Evolutionary conservation across 2,113 vertebrate species (phyloP).

Genomic region (Ellobius talpinus): DNA sequence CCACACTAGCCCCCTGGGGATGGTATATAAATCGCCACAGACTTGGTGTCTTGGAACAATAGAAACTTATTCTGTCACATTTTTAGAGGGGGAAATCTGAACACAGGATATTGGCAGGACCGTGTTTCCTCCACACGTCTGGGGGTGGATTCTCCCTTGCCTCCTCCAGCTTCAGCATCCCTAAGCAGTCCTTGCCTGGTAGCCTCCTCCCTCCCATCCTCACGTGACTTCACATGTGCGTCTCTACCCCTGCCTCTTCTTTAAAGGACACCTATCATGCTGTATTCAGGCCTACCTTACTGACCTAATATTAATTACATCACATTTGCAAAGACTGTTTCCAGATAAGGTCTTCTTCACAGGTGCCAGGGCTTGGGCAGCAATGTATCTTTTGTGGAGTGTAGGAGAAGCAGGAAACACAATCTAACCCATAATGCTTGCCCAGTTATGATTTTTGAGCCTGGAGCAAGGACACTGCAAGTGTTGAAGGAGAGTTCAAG

Average conservation of each 20-base stretch:
- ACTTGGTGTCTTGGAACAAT: background rate
- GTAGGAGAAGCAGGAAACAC: no score
- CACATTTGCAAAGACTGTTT: background rate
- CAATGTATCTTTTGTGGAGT: background rate
- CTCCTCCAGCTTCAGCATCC: background rate
- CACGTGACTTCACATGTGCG: background rate
- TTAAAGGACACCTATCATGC: background rate
- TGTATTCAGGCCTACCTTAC: background rate
- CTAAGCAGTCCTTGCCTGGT: background rate
- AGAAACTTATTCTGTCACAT: background rate
- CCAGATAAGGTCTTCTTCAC: background rate
- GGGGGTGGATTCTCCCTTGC: background rate
- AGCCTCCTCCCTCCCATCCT: background rate
- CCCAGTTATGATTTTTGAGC: background rate
- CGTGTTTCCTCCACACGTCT: background rate
- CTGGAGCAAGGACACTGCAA: background rate
- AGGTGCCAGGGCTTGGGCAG: background rate
- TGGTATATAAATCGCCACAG: background rate
- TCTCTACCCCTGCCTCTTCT: background rate
- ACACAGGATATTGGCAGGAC: background rate
- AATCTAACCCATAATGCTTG: background rate
- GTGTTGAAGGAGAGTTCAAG: background rate
- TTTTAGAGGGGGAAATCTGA: background rate
- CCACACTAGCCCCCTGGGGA: background rate
- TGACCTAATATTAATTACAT: background rate